These are phyloP conservation scores for Harlomillsia oculata DNA, from an alignment of 1,140 invertebrate genomes.

Conservation along the genomic window DNA sequence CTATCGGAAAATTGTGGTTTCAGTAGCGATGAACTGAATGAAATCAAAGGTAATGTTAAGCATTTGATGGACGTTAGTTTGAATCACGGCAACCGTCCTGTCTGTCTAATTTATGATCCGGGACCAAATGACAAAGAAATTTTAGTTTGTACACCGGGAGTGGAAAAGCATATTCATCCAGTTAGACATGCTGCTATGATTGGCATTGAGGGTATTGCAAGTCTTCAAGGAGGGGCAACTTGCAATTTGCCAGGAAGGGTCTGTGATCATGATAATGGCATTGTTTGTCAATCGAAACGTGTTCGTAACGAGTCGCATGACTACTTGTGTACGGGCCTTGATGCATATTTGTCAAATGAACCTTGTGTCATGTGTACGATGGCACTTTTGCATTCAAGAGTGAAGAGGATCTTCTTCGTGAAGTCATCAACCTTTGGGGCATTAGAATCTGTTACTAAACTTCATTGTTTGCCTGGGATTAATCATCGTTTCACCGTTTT, in stretches of 20 bases:
- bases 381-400: constrained; percentile 81
- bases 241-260: constrained; percentile 43
- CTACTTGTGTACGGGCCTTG: constrained; percentile 83
- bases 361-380: constrained; percentile 91
- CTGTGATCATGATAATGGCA: neutral
- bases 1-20: constrained; percentile 53
- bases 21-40: constrained; percentile 42
- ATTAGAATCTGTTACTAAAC: constrained; percentile 56
- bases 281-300: neutral
- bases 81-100: constrained; percentile 40
- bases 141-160: constrained; percentile 53
- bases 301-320: constrained; percentile 25
- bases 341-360: constrained; percentile 70
- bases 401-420: constrained; percentile 70
- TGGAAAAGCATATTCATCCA: constrained; percentile 50
- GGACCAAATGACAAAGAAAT: constrained; percentile 47
- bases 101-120: constrained; percentile 61
- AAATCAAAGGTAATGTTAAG: constrained; percentile 54
- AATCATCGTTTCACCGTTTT: constrained; percentile 89
- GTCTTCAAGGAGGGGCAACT: constrained; percentile 66
- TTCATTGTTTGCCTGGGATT: constrained; percentile 66
- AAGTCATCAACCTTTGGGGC: constrained; percentile 51
- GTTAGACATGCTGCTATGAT: constrained; percentile 77
- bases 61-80: constrained; percentile 49
- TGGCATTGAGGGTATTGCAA: constrained; percentile 72